Percentiles rank a stretch among this genome's conserved stretches.
phyloP scores from a whole-genome alignment of 2,113 vertebrate genomes.

The Callocephalon fimbriatum region DNA sequence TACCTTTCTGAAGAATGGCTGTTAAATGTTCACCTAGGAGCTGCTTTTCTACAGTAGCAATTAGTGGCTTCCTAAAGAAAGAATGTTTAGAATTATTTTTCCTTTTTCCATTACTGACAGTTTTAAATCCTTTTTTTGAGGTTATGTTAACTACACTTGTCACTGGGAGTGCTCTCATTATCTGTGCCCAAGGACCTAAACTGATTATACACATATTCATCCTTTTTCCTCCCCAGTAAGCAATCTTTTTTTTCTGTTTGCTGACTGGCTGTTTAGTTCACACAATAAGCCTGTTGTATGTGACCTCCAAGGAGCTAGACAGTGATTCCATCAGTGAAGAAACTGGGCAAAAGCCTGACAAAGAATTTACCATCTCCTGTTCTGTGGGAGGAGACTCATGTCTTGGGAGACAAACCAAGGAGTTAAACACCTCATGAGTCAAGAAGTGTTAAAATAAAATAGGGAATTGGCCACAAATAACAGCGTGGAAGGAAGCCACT shows the following conservation, averaged over 20 bases:
- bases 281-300: neutral
- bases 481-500: neutral
- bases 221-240: neutral
- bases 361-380: neutral
- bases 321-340: neutral
- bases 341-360: neutral
- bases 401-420: neutral
- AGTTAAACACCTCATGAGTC: neutral
- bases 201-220: neutral
- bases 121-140: slow-evolving; percentile 16
- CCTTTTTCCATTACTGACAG: slow-evolving; percentile 28
- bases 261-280: neutral
- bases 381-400: neutral
- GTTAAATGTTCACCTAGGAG: slow-evolving; percentile 98
- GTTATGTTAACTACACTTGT: neutral
- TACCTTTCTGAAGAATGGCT: slow-evolving; percentile 98
- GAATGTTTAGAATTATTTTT: slow-evolving; percentile 72
- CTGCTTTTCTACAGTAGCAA: slow-evolving; percentile 97
- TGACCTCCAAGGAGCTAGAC: neutral
- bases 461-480: neutral
- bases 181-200: neutral
- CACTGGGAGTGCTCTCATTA: neutral
- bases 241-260: neutral
- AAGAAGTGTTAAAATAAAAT: neutral
- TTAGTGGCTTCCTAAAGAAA: slow-evolving; percentile 92